A percentile compares a stretch with the other conserved stretches of the same genome.
These are phyloP conservation scores for Sminthurides aquaticus DNA, from an alignment of 2,888 invertebrate species.

Conservation along the genomic window DNA sequence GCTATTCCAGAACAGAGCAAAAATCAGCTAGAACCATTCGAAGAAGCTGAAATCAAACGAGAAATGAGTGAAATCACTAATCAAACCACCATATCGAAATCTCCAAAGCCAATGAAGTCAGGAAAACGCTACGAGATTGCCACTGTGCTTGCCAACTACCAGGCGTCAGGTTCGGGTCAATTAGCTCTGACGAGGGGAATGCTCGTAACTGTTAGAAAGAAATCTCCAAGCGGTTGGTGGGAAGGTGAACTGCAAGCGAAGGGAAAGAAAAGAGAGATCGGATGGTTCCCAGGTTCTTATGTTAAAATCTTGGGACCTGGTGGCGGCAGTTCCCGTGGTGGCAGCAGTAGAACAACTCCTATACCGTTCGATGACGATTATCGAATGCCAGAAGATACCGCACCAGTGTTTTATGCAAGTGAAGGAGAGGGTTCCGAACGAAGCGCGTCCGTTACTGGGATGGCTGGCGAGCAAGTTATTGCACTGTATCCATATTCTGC, in stretches of 20 bases:
- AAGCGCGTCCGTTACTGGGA: slow-evolving; percentile 5
- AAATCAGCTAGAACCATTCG: slow-evolving; percentile 38
- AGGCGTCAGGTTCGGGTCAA: slow-evolving; percentile 79
- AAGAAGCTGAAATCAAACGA: slow-evolving; percentile 43
- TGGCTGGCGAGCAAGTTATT: slow-evolving; percentile 67
- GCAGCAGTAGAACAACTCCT: slow-evolving; percentile 57
- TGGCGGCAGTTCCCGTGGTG: slow-evolving; percentile 31
- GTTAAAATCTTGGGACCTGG: slow-evolving; percentile 45
- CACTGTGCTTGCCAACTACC: slow-evolving; percentile 86
- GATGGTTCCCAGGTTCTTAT: slow-evolving; percentile 88
- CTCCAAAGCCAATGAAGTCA: slow-evolving; percentile 38
- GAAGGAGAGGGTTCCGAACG: slow-evolving; percentile 10
- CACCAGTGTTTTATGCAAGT: slow-evolving; percentile 30
- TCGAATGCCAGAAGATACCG: slow-evolving; percentile 40
- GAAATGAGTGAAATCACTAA: slow-evolving; percentile 38
- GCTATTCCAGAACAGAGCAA: slow-evolving; percentile 22
- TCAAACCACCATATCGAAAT: slow-evolving; percentile 32
- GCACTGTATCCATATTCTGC: slow-evolving; percentile 90
- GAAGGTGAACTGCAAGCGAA: slow-evolving; percentile 88
- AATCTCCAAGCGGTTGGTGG: slow-evolving; percentile 98
- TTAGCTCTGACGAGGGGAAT: slow-evolving; percentile 83
- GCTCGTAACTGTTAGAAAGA: slow-evolving; percentile 89
- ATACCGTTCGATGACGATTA: slow-evolving; percentile 49
- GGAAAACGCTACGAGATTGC: slow-evolving; percentile 64
- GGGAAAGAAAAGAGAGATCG: slow-evolving; percentile 82